Conservation (phyloP, 2,888 invertebrate genomes). For the Idaea straminata region DNA sequence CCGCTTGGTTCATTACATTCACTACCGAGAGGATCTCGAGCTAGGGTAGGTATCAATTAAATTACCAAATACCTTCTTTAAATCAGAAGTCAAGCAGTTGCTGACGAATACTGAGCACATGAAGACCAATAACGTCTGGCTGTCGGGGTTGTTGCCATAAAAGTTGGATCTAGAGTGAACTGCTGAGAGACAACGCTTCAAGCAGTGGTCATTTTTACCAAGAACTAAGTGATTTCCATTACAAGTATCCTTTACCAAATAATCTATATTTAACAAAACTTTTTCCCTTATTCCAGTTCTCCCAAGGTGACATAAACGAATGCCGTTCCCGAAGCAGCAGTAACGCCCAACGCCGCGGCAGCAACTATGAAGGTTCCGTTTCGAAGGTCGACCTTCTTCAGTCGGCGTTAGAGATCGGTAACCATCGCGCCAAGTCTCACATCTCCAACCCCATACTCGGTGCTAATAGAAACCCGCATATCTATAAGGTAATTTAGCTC, state of each 20-base stretch:
- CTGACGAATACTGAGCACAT: too few relatives aligned
- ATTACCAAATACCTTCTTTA: too few relatives aligned
- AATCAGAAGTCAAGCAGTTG: too few relatives aligned
- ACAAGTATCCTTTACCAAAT: too few relatives aligned
- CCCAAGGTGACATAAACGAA: slow-evolving; percentile 77
- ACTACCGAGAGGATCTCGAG: slow-evolving; percentile 82
- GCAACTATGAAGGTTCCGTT: slow-evolving; percentile 79
- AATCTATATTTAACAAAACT: not conserved
- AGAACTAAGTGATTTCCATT: too few relatives aligned
- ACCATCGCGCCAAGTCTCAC: slow-evolving; percentile 76
- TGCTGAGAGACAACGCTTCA: too few relatives aligned
- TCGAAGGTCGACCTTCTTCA: slow-evolving; percentile 84
- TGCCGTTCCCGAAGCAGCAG: slow-evolving; percentile 74
- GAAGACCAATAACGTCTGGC: too few relatives aligned
- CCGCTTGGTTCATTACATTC: slow-evolving; percentile 88
- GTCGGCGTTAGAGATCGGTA: slow-evolving; percentile 85
- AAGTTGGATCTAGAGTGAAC: too few relatives aligned
- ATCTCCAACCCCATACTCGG: slow-evolving; percentile 81
- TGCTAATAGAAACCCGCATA: slow-evolving; percentile 50
- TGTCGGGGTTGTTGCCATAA: too few relatives aligned
- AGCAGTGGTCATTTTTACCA: too few relatives aligned
- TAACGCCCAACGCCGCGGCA: slow-evolving; percentile 77
- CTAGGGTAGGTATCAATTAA: slow-evolving; percentile 54
- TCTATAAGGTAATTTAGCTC: slow-evolving; percentile 56
- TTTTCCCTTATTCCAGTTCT: slow-evolving; percentile 53